Base-by-base conservation (phyloP, 2,888 invertebrate species). In the Platycheirus rosarum region DNA sequence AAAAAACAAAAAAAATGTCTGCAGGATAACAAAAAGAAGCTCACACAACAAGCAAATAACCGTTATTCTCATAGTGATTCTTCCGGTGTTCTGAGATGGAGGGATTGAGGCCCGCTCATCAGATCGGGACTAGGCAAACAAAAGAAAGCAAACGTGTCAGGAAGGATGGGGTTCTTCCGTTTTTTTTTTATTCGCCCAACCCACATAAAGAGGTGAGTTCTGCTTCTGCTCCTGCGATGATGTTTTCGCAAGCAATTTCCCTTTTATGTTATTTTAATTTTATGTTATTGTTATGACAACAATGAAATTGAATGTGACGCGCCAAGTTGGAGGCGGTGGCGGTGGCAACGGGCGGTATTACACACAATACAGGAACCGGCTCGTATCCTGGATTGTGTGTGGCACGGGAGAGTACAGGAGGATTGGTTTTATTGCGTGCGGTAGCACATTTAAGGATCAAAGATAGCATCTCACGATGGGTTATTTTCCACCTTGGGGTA, bases 261-360 rank as follows among this genome's bases (percentile, higher is more conserved):
- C 87, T 89, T 89, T 90, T 89, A 90, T 90, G 90, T 90, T 89
- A 88, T 90, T 89, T 89, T 89, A 89, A 89, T 89, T 89, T 89
- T 89, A 89, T 90, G 90, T 90, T 90, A 89, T 90, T 89, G 90
- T 89, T 90, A 90, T 89, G 90, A 89, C 89, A 90, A 82, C 90
- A 89, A 90, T 89, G 90, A 90, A 90, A 89, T 90, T 90, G 89
- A 90, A 89, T 90, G 88, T 87, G 89, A 89, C 87, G 88, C 86
- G 82, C 42, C 82, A 63, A 37, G 71, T 49, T 35, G 6, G n/a
- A 13, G 5, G 26, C 26, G n/a, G n/a, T 2, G 44, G 11, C n/a
- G 18, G n/a, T 2, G 4, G 5, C 3, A 2, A n/a, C 1, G 57
- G 40, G 26, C 13, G 16, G 26, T n/a, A n/a, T 2, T 42, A 44